Conservation (phyloP, 2,797 vertebrate species). For the Remorina albescens region DNA sequence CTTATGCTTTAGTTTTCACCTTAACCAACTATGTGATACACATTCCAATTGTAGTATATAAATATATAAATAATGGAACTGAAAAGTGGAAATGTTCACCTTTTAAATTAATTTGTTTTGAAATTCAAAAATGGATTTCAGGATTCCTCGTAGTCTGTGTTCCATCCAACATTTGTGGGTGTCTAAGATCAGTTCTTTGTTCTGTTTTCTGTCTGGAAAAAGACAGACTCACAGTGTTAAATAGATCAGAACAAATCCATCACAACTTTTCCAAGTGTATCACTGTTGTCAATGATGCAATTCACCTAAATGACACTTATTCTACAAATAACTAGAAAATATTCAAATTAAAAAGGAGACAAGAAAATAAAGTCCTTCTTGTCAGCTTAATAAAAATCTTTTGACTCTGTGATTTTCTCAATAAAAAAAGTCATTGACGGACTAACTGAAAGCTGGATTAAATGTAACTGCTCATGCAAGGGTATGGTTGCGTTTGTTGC, state of each 20-base stretch:
- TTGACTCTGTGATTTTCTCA: constrained; percentile 1
- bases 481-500: background rate
- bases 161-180: background rate
- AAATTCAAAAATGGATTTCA: background rate
- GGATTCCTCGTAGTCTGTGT: background rate
- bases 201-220: background rate
- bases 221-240: constrained; percentile 1
- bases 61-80: constrained; percentile 23
- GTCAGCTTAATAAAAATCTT: constrained; percentile 7
- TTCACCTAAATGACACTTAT: background rate
- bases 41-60: background rate
- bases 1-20: constrained; percentile 13
- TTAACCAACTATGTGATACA: constrained; percentile 12
- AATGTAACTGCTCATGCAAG: background rate
- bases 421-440: constrained; percentile 4
- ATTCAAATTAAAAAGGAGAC: background rate
- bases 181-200: background rate
- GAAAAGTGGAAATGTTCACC: background rate
- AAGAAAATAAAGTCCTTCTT: background rate
- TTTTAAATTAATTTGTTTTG: constrained; percentile 14
- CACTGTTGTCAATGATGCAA: background rate
- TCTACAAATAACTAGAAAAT: background rate
- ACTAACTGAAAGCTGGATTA: background rate
- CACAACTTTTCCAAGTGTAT: too few relatives aligned
- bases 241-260: constrained; percentile 19